phyloP scores from a whole-genome alignment of 2,888 invertebrate species.

The Polydrusus tereticollis region DNA sequence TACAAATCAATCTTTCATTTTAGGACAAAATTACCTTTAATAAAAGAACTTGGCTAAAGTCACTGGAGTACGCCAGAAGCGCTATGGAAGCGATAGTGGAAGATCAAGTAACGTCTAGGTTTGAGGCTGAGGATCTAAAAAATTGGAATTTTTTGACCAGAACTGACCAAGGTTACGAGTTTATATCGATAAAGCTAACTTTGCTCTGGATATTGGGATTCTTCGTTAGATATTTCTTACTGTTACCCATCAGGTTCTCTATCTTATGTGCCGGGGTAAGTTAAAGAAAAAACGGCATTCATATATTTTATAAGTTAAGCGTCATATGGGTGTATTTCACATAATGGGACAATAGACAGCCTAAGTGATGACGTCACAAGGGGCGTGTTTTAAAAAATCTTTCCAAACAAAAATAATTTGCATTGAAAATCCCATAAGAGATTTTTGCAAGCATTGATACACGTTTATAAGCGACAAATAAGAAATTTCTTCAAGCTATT shows the following conservation, averaged over 20 bases:
- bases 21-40: slow-evolving; percentile 79
- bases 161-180: slow-evolving; percentile 93
- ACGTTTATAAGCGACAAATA: no score
- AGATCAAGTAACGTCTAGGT: slow-evolving; percentile 97
- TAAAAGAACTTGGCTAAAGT: slow-evolving; percentile 78
- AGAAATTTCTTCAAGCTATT: no score
- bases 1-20: slow-evolving; percentile 48
- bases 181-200: slow-evolving; percentile 92
- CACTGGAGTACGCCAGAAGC: slow-evolving; percentile 89
- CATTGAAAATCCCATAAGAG: no score
- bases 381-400: no score
- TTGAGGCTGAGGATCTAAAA: slow-evolving; percentile 92
- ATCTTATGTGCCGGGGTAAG: slow-evolving; percentile 91
- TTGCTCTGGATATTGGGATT: slow-evolving; percentile 97
- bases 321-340: no score
- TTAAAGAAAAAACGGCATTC: no score
- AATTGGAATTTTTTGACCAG: slow-evolving; percentile 97
- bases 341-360: no score
- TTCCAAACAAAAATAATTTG: no score
- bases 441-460: no score
- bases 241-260: slow-evolving; percentile 88
- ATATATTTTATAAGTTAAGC: no score
- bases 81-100: slow-evolving; percentile 99
- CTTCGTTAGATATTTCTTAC: slow-evolving; percentile 89
- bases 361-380: no score